These are phyloP conservation scores for Stenolophus ochropezus DNA, from an alignment of 2,888 invertebrate genomes.

Conservation along the genomic window DNA sequence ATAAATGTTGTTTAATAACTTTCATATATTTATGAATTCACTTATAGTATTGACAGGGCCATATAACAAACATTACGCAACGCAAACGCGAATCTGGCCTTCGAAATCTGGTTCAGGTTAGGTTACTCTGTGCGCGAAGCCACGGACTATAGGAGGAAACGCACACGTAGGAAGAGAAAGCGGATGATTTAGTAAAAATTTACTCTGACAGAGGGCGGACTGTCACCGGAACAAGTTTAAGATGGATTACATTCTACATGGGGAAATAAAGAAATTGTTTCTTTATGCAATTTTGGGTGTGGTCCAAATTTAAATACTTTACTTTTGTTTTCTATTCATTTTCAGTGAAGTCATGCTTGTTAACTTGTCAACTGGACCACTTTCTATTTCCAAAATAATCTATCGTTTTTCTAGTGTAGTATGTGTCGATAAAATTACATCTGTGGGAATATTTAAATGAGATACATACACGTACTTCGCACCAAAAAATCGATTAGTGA, in stretches of 20 bases:
- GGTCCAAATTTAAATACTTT: not conserved
- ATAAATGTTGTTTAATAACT: constrained; percentile 56
- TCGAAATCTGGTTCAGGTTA: constrained; percentile 35
- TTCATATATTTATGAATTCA: constrained; percentile 58
- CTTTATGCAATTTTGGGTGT: not conserved
- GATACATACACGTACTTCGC: too few relatives aligned
- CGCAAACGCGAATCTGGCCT: constrained; percentile 16
- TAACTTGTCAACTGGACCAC: not conserved
- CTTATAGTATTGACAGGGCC: constrained; percentile 50
- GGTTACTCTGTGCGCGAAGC: not conserved
- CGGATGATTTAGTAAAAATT: not conserved
- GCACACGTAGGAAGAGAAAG: constrained; percentile 36
- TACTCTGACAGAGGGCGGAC: not conserved
- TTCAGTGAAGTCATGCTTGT: not conserved
- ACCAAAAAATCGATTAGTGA: too few relatives aligned
- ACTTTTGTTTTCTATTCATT: not conserved
- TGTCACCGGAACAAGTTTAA: constrained; percentile 27
- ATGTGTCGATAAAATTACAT: too few relatives aligned
- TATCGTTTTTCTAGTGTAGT: too few relatives aligned
- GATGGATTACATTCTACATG: constrained; percentile 22
- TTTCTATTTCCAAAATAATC: not conserved
- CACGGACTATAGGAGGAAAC: not conserved
- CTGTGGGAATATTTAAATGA: too few relatives aligned
- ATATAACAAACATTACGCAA: constrained; percentile 47
- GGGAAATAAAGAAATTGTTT: not conserved